These are phyloP conservation scores for Drosophila obscura DNA, from an alignment of 1,140 invertebrate genomes.

Conservation along the genomic window DNA sequence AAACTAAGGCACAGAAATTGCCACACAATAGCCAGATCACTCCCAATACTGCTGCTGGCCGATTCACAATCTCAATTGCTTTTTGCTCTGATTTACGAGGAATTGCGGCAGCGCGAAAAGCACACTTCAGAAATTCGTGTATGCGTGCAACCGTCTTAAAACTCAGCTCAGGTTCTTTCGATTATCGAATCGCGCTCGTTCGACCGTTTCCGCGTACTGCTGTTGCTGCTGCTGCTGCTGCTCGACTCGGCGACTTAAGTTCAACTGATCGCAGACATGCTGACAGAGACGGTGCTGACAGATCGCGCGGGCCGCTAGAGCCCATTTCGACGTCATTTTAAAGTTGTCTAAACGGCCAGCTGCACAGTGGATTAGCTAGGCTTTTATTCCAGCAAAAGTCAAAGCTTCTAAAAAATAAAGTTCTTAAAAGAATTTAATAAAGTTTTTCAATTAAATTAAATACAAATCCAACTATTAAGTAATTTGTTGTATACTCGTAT, in stretches of 20 bases:
- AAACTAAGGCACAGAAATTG: conserved; percentile 44
- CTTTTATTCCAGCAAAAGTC: too few relatives aligned
- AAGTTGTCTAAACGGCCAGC: conserved; percentile 66
- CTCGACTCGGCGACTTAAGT: conserved; percentile 56
- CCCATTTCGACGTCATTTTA: conserved; percentile 41
- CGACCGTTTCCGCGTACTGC: conserved; percentile 57
- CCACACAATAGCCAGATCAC: conserved; percentile 42
- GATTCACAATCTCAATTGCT: conserved; percentile 39
- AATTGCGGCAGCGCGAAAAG: background rate
- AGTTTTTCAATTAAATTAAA: too few relatives aligned
- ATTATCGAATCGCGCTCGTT: conserved; percentile 5
- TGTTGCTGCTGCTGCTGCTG: conserved; percentile 15
- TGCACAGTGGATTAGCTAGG: background rate
- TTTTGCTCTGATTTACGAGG: conserved; percentile 40
- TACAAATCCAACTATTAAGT: too few relatives aligned
- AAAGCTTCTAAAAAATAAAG: too few relatives aligned
- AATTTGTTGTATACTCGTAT: too few relatives aligned
- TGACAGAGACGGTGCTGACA: conserved; percentile 51
- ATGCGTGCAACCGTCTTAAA: conserved; percentile 21
- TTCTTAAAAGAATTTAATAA: too few relatives aligned
- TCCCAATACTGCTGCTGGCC: conserved; percentile 31
- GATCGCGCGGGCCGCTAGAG: conserved; percentile 42
- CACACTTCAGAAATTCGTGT: conserved; percentile 12
- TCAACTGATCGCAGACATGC: conserved; percentile 55
- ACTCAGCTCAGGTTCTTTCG: conserved; percentile 39